These are phyloP conservation scores for Mormoops blainvillei DNA, from an alignment of 2,113 vertebrate genomes.

Conservation along the genomic window DNA sequence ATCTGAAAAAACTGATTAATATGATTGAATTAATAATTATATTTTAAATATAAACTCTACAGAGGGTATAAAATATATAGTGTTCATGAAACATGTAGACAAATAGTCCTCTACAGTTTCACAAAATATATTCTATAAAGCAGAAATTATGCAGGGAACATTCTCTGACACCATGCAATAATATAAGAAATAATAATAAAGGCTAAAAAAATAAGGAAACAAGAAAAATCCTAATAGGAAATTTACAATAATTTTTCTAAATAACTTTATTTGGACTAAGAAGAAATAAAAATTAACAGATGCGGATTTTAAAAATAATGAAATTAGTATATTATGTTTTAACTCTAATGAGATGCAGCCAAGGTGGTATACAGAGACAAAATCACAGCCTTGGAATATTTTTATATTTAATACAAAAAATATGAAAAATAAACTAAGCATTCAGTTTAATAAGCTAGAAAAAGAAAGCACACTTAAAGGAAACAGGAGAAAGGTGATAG, in stretches of 20 bases:
- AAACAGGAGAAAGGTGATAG: not conserved
- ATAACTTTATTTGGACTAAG: not conserved
- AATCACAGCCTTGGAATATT: not conserved
- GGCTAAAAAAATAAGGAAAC: not conserved
- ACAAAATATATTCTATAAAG: not conserved
- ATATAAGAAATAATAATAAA: not conserved
- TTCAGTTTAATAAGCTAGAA: not conserved
- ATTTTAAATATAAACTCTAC: not conserved
- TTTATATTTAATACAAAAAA: constrained; percentile 26
- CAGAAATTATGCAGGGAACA: not conserved
- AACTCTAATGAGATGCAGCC: not conserved
- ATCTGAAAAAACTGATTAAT: not conserved
- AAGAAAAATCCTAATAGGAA: not conserved
- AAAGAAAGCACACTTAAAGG: not conserved
- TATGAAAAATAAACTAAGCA: not conserved
- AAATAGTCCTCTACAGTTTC: not conserved
- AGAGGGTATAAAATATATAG: not conserved
- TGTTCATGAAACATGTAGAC: not conserved
- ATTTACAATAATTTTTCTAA: not conserved
- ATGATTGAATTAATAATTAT: not conserved
- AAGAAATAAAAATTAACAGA: not conserved
- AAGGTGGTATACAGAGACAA: not conserved
- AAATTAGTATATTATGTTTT: not conserved
- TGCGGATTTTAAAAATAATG: not conserved
- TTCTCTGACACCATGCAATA: not conserved